A percentile compares a stretch with the other conserved stretches of the same genome.
Evolutionary conservation across 2,113 vertebrate genomes (phyloP).

Genomic region (Theristicus caerulescens): DNA sequence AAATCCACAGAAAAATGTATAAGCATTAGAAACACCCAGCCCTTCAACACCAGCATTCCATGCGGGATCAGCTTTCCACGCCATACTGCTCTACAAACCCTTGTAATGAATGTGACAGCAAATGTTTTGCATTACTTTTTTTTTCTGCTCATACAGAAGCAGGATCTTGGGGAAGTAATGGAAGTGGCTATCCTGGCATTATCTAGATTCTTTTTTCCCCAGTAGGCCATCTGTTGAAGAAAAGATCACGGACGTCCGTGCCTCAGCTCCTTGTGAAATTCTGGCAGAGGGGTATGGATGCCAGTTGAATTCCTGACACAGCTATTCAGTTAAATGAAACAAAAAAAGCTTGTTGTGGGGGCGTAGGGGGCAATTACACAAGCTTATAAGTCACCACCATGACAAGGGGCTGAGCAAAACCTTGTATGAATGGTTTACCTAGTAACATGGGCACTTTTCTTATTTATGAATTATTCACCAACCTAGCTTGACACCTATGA

Average conservation of each 20-base stretch:
- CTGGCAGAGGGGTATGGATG: background rate
- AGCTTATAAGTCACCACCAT: background rate
- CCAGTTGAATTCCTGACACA: background rate
- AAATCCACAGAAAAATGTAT: background rate
- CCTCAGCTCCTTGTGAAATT: background rate
- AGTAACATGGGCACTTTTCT: background rate
- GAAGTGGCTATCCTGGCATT: background rate
- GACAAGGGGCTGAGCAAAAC: background rate
- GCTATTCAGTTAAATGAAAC: background rate
- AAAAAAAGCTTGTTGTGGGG: background rate
- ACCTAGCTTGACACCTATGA: background rate
- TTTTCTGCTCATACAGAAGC: background rate
- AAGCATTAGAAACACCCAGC: background rate
- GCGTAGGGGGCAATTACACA: background rate
- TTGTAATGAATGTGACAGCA: background rate
- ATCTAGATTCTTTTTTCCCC: background rate
- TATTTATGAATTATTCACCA: slow-evolving; percentile 1
- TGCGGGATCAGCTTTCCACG: background rate
- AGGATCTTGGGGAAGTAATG: background rate
- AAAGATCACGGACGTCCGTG: background rate
- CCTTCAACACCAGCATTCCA: background rate
- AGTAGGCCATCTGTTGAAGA: background rate
- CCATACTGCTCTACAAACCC: background rate
- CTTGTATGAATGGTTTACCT: background rate
- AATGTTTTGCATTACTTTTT: background rate